Evolutionary conservation across 1,140 invertebrate genomes (phyloP), one percentile per base, ranked within the genome.

Genomic region (Hycleus phaleratus): DNA sequence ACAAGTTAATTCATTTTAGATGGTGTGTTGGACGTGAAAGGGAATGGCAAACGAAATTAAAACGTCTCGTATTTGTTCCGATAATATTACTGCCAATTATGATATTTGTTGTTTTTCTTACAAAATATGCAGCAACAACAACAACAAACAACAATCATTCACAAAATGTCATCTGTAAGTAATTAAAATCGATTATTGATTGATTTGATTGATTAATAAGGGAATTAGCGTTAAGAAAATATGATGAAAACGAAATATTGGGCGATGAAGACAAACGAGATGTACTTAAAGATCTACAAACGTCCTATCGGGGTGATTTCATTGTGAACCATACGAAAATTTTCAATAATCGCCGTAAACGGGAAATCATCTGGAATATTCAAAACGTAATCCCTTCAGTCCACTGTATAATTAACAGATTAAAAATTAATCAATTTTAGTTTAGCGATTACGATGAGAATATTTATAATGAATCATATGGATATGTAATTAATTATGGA

Each of bases 11-110:
- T 32, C 32, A 51, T 62, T 69, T 56, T 56, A 70, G 68, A 49
- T 70, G 70, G 70, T 71, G 68, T 49, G 60, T 72, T 38, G 70
- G 70, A 32, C 60, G 63, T 8, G 64, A 69, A 57, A 59, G 61
- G 46, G 51, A 59, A n/a, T 72, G 70, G 70, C 59, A 56, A 56
- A 55, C 46, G 26, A 66, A 66, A 51, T 42, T 72, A 5, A 71
- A 71, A 56, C 52, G 61, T 32, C 49, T 72, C 8, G 62, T 65
- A 10, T 63, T 72, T 53, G 12, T 72, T n/a, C 69, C 69, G 9
- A 50, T 67, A 24, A 60, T 70, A 45, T 54, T 72, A 11, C 42
- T 72, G 43, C 42, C 62, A 3, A 18, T 68, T 10, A 60, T 66
- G 4, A 45, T 71, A 42, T 52, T 67, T 8, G 45, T 65, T 10